These are phyloP conservation scores for Catharus ustulatus DNA, from an alignment of 2,797 vertebrate species.

Conservation along the genomic window DNA sequence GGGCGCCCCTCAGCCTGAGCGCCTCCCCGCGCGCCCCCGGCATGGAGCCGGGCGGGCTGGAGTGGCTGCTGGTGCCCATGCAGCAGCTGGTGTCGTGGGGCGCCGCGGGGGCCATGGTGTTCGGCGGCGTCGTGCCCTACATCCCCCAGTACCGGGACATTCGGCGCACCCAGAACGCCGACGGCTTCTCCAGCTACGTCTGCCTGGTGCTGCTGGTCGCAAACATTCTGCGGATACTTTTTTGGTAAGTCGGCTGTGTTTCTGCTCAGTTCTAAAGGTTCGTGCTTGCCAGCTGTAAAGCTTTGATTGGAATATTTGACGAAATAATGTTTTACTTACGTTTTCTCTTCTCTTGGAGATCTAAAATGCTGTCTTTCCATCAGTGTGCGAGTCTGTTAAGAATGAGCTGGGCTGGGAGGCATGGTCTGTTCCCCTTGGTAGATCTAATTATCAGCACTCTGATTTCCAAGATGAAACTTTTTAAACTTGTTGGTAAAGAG, in stretches of 20 bases:
- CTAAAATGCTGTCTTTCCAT: not conserved
- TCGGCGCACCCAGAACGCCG: slow-evolving; percentile 88
- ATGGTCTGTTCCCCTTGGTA: not conserved
- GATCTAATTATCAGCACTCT: not conserved
- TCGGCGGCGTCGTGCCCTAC: slow-evolving; percentile 95
- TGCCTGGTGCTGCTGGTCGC: slow-evolving; percentile 93
- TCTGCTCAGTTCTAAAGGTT: not conserved
- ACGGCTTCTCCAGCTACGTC: slow-evolving; percentile 95
- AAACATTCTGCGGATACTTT: slow-evolving; percentile 93
- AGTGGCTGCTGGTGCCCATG: slow-evolving; percentile 81
- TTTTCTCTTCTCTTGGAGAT: accelerated
- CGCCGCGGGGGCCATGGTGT: slow-evolving; percentile 90
- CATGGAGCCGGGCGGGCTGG: slow-evolving; percentile 85
- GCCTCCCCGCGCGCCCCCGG: not conserved
- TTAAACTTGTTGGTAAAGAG: not conserved
- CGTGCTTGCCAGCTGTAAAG: not conserved
- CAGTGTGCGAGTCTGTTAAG: too few species aligned
- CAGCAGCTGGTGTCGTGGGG: slow-evolving; percentile 86
- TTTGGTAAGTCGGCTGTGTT: slow-evolving; percentile 80
- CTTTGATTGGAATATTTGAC: not conserved
- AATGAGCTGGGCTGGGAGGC: not conserved
- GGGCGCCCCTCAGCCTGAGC: not conserved
- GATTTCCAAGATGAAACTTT: not conserved
- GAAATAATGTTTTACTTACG: not conserved
- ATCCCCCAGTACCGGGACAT: slow-evolving; percentile 95